Conservation (phyloP, 2,113 vertebrate species). For the Ancistrus triradiatus region DNA sequence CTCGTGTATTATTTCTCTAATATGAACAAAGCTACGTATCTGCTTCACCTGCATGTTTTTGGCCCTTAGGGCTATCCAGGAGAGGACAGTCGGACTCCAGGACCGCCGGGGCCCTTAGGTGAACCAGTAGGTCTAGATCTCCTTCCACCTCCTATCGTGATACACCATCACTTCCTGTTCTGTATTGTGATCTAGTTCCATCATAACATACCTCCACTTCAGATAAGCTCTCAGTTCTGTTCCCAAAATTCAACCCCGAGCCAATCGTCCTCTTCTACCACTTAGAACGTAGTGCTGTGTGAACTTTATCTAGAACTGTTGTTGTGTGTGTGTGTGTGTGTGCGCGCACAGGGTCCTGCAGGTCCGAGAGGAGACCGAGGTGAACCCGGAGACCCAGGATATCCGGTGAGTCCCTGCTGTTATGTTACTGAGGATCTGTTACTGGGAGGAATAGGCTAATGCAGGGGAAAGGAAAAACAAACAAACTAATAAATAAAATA, state of each 20-base stretch:
- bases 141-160: slow-evolving; percentile 59
- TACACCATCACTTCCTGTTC: background rate
- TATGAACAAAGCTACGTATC: no score
- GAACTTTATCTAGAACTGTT: no score
- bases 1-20: background rate
- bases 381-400: slow-evolving; percentile 84
- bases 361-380: slow-evolving; percentile 87
- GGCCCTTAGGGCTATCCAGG: slow-evolving; percentile 83
- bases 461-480: no score
- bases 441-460: no score
- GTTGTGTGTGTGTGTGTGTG: slow-evolving; percentile 37
- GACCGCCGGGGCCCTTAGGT: slow-evolving; percentile 93
- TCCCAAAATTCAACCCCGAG: no score
- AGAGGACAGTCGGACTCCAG: slow-evolving; percentile 80
- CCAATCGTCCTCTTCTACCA: no score
- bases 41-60: background rate
- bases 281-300: no score
- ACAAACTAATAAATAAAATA: no score
- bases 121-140: slow-evolving; percentile 99
- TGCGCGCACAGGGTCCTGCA: slow-evolving; percentile 72
- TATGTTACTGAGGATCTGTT: no score
- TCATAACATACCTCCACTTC: no score
- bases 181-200: no score
- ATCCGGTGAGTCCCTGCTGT: slow-evolving; percentile 80
- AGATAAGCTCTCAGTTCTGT: no score